Percentiles rank a stretch among this genome's conserved stretches.
These are phyloP conservation scores for Mactromeris polynyma DNA, from an alignment of 2,888 invertebrate species.

Conservation along the genomic window DNA sequence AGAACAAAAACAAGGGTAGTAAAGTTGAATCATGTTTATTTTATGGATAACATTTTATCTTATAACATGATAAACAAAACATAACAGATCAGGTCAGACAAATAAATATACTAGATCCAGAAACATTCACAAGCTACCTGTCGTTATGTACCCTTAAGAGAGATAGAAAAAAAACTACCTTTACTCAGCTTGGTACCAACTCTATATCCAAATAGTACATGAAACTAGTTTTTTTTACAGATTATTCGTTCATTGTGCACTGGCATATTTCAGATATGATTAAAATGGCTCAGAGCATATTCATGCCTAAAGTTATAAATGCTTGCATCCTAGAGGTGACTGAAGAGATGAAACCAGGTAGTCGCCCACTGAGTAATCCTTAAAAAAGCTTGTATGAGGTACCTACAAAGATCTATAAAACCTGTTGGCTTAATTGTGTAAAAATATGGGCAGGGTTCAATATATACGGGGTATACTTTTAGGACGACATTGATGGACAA, in stretches of 20 bases:
- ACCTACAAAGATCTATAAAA: background rate
- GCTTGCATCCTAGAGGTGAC: too few relatives aligned
- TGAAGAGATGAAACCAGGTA: too few relatives aligned
- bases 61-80: background rate
- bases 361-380: background rate
- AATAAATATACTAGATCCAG: background rate
- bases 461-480: too few relatives aligned
- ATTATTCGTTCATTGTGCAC: background rate
- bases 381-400: background rate
- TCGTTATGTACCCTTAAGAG: background rate
- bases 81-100: conserved; percentile 3
- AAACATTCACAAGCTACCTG: background rate
- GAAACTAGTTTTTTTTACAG: background rate
- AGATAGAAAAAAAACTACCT: background rate
- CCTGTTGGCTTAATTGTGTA: too few relatives aligned
- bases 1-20: background rate
- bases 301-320: too few relatives aligned
- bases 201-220: background rate
- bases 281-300: too few relatives aligned
- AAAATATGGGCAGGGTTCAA: too few relatives aligned
- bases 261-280: too few relatives aligned
- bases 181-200: background rate
- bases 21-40: background rate
- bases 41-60: background rate
- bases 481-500: background rate